Evolutionary conservation across 2,797 vertebrate species (phyloP).

Genomic region (Apodemus agrarius): DNA sequence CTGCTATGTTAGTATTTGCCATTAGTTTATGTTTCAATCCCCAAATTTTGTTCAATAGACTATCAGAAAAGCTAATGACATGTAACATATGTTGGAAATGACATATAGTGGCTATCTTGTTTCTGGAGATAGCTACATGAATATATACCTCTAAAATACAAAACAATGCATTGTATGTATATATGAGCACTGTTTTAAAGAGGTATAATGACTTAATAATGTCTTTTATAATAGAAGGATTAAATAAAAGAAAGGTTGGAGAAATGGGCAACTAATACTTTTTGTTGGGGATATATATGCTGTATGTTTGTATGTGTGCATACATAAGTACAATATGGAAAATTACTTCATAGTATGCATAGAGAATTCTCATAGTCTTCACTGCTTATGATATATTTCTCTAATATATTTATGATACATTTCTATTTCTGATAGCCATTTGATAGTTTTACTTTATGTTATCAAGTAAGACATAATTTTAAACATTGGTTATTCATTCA

Average conservation of each 20-base stretch:
- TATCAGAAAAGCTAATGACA: slow-evolving; percentile 98
- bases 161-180: neutral
- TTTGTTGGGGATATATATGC: neutral
- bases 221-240: neutral
- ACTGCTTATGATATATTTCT: too few relatives aligned
- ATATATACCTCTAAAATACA: slow-evolving; percentile 91
- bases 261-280: neutral
- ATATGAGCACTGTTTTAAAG: neutral
- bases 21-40: slow-evolving; percentile 97
- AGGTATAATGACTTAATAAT: neutral
- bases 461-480: neutral
- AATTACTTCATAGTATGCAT: neutral
- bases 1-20: neutral
- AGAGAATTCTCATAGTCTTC: neutral
- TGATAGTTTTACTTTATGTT: neutral
- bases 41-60: slow-evolving; percentile 96
- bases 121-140: slow-evolving; percentile 98
- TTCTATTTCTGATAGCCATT: too few relatives aligned
- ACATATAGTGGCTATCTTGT: slow-evolving; percentile 98
- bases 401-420: too few relatives aligned
- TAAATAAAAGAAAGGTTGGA: neutral
- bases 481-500: neutral
- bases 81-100: slow-evolving; percentile 99
- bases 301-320: too few relatives aligned
- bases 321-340: neutral